Evolutionary conservation across 2,888 invertebrate genomes (phyloP), one percentile per base, ranked within the genome.

Genomic region (Diogma glabrata): DNA sequence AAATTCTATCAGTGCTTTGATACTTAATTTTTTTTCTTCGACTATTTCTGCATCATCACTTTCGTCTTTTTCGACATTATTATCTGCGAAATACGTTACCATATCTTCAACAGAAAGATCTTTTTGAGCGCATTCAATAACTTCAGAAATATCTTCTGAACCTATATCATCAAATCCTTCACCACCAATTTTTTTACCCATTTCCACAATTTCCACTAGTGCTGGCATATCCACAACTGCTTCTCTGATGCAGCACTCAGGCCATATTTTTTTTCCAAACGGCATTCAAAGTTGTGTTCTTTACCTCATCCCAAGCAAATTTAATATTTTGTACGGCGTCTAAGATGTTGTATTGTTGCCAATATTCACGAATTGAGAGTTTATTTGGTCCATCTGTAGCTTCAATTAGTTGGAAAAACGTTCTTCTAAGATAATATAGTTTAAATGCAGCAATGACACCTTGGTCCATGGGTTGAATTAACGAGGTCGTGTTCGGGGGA

Each of bases 401-500:
- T 43, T 51, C 22, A 51, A 52, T 47, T 45, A n/a, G n/a, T n/a
- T n/a, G n/a, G 20, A 28, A 45, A 30, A 54, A 55, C 38, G 50
- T 47, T 51, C 30, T 19, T 6, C 50, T 49, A 33, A 53, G 52
- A 45, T 57, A 59, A 51, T 55, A 55, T 19, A 53, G 53, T 43
- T 59, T 60, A 24, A 59, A 55, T 43, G 47, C 52, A 14, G 54
- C 50, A 50, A 58, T 56, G 9, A 52, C 49, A 38, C 54, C 58
- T 50, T 58, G 57, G 51, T 59, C 54, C 54, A 59, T 52, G 19
- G n/a, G 59, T 52, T 58, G 57, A 6, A 57, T 24, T n/a, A 56
- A 52, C 51, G 56, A 36, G 36, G 57, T 59, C 26, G 54, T 55
- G 52, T 62, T 63, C 48, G 58, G 55, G 22, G 60, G 60, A 19